phyloP scores from a whole-genome alignment of 2,113 vertebrate genomes.

The Saccopteryx bilineata region DNA sequence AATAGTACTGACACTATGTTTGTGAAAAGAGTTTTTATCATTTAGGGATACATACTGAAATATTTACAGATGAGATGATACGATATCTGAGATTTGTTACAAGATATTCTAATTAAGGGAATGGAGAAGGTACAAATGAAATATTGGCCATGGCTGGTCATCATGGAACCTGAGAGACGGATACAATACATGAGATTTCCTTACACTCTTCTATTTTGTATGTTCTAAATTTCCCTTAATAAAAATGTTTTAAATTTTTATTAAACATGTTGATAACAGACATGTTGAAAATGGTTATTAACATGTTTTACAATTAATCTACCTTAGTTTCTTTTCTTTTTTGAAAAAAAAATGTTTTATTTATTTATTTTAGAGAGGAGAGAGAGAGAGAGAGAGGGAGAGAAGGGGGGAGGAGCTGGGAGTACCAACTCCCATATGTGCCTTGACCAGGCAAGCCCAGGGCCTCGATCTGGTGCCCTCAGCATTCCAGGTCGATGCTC shows the following conservation, averaged over 20 bases:
- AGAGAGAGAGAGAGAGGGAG: not conserved
- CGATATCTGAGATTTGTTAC: conserved; percentile 35
- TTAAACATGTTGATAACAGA: too few species aligned
- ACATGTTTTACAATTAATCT: conserved; percentile 53
- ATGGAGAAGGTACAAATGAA: not conserved
- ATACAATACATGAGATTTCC: not conserved
- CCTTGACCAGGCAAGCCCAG: too few species aligned
- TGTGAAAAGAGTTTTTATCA: conserved; percentile 21
- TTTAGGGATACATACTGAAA: conserved; percentile 20
- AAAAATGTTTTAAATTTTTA: conserved; percentile 20
- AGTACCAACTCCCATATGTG: too few species aligned
- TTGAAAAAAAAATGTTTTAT: too few species aligned
- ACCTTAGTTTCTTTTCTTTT: conserved; percentile 40
- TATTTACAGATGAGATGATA: conserved; percentile 19
- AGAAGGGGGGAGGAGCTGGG: too few species aligned
- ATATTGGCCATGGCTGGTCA: not conserved
- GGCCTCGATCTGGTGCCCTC: too few species aligned
- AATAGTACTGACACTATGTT: not conserved
- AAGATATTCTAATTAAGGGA: conserved; percentile 7
- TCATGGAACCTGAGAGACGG: not conserved
- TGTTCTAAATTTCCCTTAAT: conserved; percentile 29
- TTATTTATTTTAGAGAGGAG: not conserved
- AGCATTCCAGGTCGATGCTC: too few species aligned
- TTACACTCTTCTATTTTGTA: not conserved
- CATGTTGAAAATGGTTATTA: conserved; percentile 49